Percentiles rank a stretch among this genome's conserved stretches.
These are phyloP conservation scores for Mesochorus sp. DNA, from an alignment of 2,888 invertebrate species.

Conservation along the genomic window DNA sequence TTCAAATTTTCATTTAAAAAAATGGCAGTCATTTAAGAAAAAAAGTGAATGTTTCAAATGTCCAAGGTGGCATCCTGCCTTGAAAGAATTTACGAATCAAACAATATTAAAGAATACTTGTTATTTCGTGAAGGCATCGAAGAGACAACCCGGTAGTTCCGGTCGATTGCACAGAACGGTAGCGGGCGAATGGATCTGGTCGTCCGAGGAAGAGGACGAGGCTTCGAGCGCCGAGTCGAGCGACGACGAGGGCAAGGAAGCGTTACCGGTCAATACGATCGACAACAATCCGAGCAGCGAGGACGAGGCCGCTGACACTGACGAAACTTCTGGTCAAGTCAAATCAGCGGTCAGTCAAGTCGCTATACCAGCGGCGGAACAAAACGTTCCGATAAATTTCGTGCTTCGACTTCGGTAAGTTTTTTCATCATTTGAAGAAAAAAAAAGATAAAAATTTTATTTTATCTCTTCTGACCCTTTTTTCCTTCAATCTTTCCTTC, in stretches of 20 bases:
- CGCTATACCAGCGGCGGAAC: conserved; percentile 73
- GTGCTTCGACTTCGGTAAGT: conserved; percentile 93
- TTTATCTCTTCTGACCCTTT: no score
- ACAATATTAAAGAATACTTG: background rate
- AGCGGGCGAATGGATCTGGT: conserved; percentile 99
- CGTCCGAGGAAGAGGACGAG: conserved; percentile 95
- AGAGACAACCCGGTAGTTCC: conserved; percentile 92
- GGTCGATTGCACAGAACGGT: conserved; percentile 93
- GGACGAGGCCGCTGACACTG: conserved; percentile 79
- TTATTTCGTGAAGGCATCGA: conserved; percentile 83
- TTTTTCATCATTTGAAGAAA: background rate
- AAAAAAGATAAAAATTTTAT: background rate
- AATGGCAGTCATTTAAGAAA: no score
- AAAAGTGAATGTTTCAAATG: no score
- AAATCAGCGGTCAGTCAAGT: conserved; percentile 74
- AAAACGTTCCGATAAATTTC: conserved; percentile 87
- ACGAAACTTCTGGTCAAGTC: conserved; percentile 77
- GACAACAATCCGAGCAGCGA: conserved; percentile 81
- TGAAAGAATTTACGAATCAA: background rate
- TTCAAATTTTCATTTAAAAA: no score
- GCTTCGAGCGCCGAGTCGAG: conserved; percentile 85
- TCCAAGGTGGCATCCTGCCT: no score
- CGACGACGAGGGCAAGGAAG: conserved; percentile 82
- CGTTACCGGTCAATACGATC: conserved; percentile 82
- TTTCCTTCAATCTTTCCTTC: conserved; percentile 53